These are phyloP conservation scores for Rousettus madagascariensis DNA, from an alignment of 2,797 vertebrate genomes.

Conservation along the genomic window DNA sequence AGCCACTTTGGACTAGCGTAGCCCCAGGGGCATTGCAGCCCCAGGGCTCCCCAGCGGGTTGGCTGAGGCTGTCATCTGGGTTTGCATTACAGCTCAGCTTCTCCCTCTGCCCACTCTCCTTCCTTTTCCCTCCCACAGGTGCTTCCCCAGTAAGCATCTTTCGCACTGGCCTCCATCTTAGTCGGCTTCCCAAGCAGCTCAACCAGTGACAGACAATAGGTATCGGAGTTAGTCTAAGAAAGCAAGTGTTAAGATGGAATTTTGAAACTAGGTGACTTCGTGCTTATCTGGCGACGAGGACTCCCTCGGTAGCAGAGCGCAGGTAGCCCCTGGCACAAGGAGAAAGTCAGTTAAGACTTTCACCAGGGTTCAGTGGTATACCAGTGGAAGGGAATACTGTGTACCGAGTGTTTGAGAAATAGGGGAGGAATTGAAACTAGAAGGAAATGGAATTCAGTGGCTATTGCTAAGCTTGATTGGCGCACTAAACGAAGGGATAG, in stretches of 20 bases:
- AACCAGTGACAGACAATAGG: not conserved
- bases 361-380: not conserved
- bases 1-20: not conserved
- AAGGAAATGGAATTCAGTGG: not conserved
- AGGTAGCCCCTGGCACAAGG: not conserved
- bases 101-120: not conserved
- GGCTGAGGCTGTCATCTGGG: not conserved
- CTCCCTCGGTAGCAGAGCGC: not conserved
- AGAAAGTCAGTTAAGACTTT: not conserved
- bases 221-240: not conserved
- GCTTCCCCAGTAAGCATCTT: not conserved
- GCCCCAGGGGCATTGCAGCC: not conserved
- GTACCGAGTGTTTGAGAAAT: not conserved
- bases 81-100: not conserved
- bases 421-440: not conserved
- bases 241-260: not conserved
- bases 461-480: not conserved
- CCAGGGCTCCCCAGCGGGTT: not conserved
- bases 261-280: not conserved
- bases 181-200: not conserved
- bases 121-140: not conserved
- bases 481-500: not conserved
- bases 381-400: not conserved
- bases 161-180: too few species aligned
- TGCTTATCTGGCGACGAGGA: not conserved